A percentile compares a stretch with the other conserved stretches of the same genome.
phyloP scores from a whole-genome alignment of 2,113 vertebrate genomes.

The Vulpes lagopus region DNA sequence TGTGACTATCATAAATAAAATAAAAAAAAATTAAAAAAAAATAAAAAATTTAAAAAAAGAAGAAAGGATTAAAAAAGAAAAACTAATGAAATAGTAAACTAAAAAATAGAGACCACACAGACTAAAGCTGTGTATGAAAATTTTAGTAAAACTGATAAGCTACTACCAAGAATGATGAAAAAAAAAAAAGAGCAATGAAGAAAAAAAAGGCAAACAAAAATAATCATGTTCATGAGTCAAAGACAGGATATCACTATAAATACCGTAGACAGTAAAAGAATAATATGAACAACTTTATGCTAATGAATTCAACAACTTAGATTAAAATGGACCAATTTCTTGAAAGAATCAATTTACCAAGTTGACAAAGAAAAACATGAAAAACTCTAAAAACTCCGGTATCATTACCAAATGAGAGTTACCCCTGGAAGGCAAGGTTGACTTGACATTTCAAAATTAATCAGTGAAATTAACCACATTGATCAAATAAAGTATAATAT shows the following conservation, averaged over 20 bases:
- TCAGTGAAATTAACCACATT: neutral
- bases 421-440: neutral
- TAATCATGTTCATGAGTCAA: neutral
- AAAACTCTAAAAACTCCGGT: neutral
- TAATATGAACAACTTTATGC: neutral
- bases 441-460: neutral
- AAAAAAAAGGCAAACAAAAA: neutral
- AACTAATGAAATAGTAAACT: neutral
- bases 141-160: neutral
- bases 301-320: neutral
- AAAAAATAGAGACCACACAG: neutral
- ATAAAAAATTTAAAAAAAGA: too few species aligned
- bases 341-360: neutral
- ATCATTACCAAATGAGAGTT: neutral
- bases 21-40: too few species aligned
- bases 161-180: neutral
- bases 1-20: too few species aligned
- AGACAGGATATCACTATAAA: neutral
- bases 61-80: neutral
- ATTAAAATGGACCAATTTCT: neutral
- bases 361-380: neutral
- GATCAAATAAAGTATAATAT: neutral
- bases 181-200: neutral
- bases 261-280: neutral
- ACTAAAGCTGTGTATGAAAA: neutral